Base-by-base conservation (phyloP, 2,888 invertebrate species). In the Eupithecia centaureata region DNA sequence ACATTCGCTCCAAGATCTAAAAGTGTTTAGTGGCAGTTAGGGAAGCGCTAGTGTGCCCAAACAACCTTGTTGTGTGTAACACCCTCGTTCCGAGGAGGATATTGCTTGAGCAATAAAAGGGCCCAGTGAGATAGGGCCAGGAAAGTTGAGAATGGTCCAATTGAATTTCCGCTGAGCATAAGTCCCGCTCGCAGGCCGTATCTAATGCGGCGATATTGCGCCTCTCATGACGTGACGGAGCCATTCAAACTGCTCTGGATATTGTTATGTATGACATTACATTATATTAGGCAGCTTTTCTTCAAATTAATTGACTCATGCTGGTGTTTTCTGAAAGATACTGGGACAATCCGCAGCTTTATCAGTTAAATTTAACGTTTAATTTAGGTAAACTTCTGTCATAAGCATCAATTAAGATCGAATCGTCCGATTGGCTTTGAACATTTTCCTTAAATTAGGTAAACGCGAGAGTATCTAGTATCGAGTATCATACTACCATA, bases 1-100 rank as follows among this genome's bases (percentile, higher is more conserved):
- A 61, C 18, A 51, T 33, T 33, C 28, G 47, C 38, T 35, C 13
- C 65, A 35, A 27, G 47, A 72, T 67, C 71, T 78, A 79, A 84
- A 85, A 84, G 79, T 77, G 78, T 80, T 82, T 79, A 84, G 80
- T 77, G 81, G 79, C 76, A 78, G 75, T 82, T 82, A 75, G 69
- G 75, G 76, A 66, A 75, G 66, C 68, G 75, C 80, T 76, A 73
- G 75, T 76, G 76, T 67, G 73, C 79, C 78, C 81, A 79, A 82
- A 80, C 79, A 83, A 81, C 77, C 70, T 68, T 76, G 75, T 80
- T 76, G 74, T 73, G 71, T 73, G 76, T 76, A 74, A 82, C 79
- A 79, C 71, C 76, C 77, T 75, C 73, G 77, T 77, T 82, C 65
- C 58, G 52, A 70, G 64, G 64, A 64, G 72, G 75, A 80, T 80